These are phyloP conservation scores for Aradus depressus DNA, from an alignment of 2,888 invertebrate species.

Conservation along the genomic window DNA sequence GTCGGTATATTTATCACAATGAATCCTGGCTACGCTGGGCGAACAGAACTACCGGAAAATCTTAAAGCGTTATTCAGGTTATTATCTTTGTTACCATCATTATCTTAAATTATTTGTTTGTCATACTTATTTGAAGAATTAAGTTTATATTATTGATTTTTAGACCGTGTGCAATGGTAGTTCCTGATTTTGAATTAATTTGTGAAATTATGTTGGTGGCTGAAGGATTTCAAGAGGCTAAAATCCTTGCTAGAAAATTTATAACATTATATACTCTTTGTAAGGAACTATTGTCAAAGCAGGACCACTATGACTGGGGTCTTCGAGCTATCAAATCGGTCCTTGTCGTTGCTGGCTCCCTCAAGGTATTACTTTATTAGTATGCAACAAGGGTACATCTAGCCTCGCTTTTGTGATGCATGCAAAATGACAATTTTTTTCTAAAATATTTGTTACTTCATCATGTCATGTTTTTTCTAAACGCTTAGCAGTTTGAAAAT, in stretches of 20 bases:
- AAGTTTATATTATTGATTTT: slow-evolving; percentile 37
- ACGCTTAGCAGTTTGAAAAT: too few species aligned
- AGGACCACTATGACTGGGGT: slow-evolving; percentile 98
- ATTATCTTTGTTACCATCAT: neutral
- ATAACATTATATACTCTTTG: slow-evolving; percentile 91
- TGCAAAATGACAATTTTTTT: too few species aligned
- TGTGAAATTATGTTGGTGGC: slow-evolving; percentile 98
- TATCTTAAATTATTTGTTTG: neutral
- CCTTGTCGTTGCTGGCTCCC: slow-evolving; percentile 85
- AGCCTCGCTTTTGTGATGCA: too few species aligned
- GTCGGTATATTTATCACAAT: slow-evolving; percentile 96
- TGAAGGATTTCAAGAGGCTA: slow-evolving; percentile 92
- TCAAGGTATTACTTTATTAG: too few species aligned
- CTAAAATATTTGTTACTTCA: too few species aligned
- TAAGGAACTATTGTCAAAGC: slow-evolving; percentile 85
- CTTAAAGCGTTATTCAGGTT: slow-evolving; percentile 45
- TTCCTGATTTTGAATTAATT: slow-evolving; percentile 92
- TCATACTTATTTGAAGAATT: neutral
- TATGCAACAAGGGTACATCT: too few species aligned
- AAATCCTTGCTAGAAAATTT: slow-evolving; percentile 84
- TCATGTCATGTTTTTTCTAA: too few species aligned
- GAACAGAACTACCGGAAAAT: slow-evolving; percentile 77
- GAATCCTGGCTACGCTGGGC: slow-evolving; percentile 96
- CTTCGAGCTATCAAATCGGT: slow-evolving; percentile 92
- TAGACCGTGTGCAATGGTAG: slow-evolving; percentile 95